A percentile compares a stretch with the other conserved stretches of the same genome.
Evolutionary conservation across 1,140 invertebrate species (phyloP).

Genomic region (Panagrolaimus sp.): DNA sequence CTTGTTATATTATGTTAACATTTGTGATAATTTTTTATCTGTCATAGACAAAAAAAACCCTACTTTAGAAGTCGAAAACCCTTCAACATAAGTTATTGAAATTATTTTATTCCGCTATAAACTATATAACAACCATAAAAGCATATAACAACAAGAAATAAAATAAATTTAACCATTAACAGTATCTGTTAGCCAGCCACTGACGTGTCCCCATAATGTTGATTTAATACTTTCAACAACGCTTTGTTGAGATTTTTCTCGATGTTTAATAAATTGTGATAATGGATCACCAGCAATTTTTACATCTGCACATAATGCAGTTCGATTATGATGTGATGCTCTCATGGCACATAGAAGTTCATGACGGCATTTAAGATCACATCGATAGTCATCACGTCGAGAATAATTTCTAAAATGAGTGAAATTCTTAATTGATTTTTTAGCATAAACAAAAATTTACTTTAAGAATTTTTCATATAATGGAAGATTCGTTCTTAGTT

Average conservation of each 20-base stretch:
- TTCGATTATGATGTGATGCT: not conserved
- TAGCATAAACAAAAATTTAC: too few relatives aligned
- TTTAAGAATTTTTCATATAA: constrained; percentile 25
- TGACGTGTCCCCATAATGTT: not conserved
- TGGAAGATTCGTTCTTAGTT: constrained; percentile 12
- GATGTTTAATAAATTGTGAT: not conserved
- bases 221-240: not conserved
- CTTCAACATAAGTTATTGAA: too few relatives aligned
- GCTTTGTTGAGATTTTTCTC: not conserved
- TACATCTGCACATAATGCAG: not conserved
- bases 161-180: too few relatives aligned
- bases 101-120: too few relatives aligned
- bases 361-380: constrained; percentile 21
- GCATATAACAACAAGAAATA: too few relatives aligned
- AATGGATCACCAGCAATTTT: not conserved
- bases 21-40: too few relatives aligned
- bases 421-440: not conserved
- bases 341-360: constrained; percentile 25
- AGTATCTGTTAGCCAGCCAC: not conserved
- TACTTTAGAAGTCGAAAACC: too few relatives aligned
- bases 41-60: too few relatives aligned
- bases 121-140: too few relatives aligned
- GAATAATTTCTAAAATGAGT: constrained; percentile 25
- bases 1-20: too few relatives aligned
- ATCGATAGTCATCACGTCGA: constrained; percentile 19